phyloP scores from a whole-genome alignment of 2,113 vertebrate genomes.

The Microtus richardsoni region DNA sequence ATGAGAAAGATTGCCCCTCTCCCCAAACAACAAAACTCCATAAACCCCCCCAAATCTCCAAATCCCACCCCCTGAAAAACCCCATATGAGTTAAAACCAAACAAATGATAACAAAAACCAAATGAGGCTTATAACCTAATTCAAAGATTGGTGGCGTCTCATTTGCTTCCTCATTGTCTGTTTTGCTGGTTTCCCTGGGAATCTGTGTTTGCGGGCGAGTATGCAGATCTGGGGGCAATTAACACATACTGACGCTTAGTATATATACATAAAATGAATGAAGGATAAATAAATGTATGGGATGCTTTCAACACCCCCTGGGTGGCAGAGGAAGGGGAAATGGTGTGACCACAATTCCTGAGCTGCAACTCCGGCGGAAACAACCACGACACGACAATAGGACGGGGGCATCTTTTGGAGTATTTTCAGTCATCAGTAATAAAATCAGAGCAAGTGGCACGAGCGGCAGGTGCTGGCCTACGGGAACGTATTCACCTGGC shows the following conservation, averaged over 20 bases:
- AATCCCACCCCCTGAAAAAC: background rate
- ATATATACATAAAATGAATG: background rate
- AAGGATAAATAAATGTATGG: background rate
- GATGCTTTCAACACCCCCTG: background rate
- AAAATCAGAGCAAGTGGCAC: background rate
- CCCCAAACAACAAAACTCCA: background rate
- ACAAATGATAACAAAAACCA: background rate
- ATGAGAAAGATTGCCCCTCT: background rate
- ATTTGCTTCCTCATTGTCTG: background rate
- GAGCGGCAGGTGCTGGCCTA: background rate
- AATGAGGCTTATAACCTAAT: background rate
- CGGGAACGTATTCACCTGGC: background rate
- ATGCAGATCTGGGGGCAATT: background rate
- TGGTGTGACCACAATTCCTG: background rate
- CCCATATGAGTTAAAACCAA: background rate
- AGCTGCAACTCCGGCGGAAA: background rate
- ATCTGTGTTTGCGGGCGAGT: conserved; percentile 23
- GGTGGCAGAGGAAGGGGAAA: conserved; percentile 22
- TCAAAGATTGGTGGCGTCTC: background rate
- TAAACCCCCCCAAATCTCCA: background rate
- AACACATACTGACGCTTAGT: background rate
- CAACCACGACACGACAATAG: background rate
- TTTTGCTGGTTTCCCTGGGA: conserved; percentile 26
- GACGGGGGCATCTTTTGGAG: background rate
- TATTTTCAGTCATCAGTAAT: background rate